Percentiles rank a stretch among this genome's conserved stretches.
These are phyloP conservation scores for Melanostoma scalare DNA, from an alignment of 2,888 invertebrate species.

Conservation along the genomic window DNA sequence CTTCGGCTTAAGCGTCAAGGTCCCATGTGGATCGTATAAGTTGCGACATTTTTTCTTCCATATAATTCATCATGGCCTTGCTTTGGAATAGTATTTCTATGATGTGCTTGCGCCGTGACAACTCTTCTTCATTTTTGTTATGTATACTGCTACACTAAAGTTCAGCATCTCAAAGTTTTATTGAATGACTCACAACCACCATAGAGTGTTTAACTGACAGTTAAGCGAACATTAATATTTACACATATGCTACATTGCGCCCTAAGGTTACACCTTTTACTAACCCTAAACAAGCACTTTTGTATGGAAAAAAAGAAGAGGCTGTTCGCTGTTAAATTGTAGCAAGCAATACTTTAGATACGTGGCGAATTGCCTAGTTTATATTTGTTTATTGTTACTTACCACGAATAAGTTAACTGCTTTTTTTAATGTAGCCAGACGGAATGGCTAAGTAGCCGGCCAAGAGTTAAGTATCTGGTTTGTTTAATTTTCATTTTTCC, in stretches of 20 bases:
- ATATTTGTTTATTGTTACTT: conserved; percentile 39
- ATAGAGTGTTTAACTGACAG: conserved; percentile 70
- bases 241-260: conserved; percentile 62
- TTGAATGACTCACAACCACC: conserved; percentile 61
- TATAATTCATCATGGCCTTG: conserved; percentile 62
- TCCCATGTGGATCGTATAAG: conserved; percentile 7
- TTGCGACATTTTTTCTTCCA: conserved; percentile 3
- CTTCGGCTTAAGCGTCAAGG: conserved; percentile 53
- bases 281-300: conserved; percentile 62
- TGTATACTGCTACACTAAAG: conserved; percentile 36
- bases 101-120: conserved; percentile 49
- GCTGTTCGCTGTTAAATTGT: conserved; percentile 60
- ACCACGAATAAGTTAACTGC: too few relatives aligned
- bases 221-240: conserved; percentile 70
- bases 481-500: too few relatives aligned
- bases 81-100: conserved; percentile 44
- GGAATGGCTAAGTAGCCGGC: too few relatives aligned
- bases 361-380: conserved; percentile 30
- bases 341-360: conserved; percentile 46
- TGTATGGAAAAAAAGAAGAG: conserved; percentile 27
- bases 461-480: too few relatives aligned
- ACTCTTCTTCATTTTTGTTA: conserved; percentile 31
- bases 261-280: conserved; percentile 69
- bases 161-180: conserved; percentile 49
- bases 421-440: too few relatives aligned